These are phyloP conservation scores for Exocentrus adspersus DNA, from an alignment of 2,888 invertebrate genomes.

Conservation along the genomic window DNA sequence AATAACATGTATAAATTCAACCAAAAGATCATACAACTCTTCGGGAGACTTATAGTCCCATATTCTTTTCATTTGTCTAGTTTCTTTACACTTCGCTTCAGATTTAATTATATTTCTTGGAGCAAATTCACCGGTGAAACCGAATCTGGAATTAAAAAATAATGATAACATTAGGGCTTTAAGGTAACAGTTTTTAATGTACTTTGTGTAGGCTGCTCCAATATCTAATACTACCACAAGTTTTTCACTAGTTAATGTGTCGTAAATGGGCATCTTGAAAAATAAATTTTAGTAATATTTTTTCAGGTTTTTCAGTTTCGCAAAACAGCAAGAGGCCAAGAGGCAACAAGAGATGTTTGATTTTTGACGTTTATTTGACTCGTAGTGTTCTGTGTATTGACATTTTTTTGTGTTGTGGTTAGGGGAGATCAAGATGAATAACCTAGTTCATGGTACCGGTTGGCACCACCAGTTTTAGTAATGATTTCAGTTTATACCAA, in stretches of 20 bases:
- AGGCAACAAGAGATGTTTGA: too few relatives aligned
- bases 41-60: slow-evolving; percentile 72
- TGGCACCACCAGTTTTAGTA: too few relatives aligned
- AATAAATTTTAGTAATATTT: too few relatives aligned
- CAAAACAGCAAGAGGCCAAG: too few relatives aligned
- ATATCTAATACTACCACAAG: slow-evolving; percentile 91
- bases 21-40: slow-evolving; percentile 85
- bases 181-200: slow-evolving; percentile 37
- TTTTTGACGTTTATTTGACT: too few relatives aligned
- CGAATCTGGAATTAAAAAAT: slow-evolving; percentile 72
- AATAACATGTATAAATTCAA: slow-evolving; percentile 86
- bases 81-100: slow-evolving; percentile 75
- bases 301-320: too few relatives aligned
- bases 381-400: too few relatives aligned
- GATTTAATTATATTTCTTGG: slow-evolving; percentile 90
- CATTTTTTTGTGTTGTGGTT: too few relatives aligned
- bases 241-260: slow-evolving; percentile 83
- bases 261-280: slow-evolving; percentile 77
- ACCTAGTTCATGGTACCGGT: too few relatives aligned
- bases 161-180: not conserved
- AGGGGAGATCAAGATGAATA: too few relatives aligned
- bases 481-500: too few relatives aligned
- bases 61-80: slow-evolving; percentile 70
- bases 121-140: slow-evolving; percentile 89
- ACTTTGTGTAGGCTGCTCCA: slow-evolving; percentile 93